Conservation (phyloP, 1,140 invertebrate species). For the Drosophila mayri region DNA sequence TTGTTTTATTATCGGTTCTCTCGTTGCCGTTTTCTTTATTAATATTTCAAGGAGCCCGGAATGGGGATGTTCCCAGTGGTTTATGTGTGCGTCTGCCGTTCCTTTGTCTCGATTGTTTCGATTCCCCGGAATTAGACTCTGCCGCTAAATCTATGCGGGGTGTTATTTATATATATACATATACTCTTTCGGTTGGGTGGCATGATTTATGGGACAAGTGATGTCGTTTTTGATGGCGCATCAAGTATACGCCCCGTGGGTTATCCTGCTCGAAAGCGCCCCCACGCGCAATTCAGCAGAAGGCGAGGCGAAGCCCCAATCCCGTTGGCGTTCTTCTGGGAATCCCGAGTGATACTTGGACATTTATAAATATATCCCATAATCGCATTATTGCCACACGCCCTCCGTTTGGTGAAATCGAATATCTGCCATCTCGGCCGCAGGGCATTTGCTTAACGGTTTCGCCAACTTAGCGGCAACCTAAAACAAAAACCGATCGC, state of each 20-base stretch:
- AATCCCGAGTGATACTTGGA: slow-evolving; percentile 31
- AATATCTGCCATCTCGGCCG: slow-evolving; percentile 49
- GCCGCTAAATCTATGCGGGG: slow-evolving; percentile 63
- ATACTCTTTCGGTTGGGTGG: slow-evolving; percentile 32
- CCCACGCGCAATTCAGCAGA: slow-evolving; percentile 12
- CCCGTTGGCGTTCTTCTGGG: slow-evolving; percentile 28
- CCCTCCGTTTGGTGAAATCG: slow-evolving; percentile 51
- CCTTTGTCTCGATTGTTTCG: slow-evolving; percentile 76
- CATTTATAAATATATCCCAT: slow-evolving; percentile 37
- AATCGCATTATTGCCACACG: slow-evolving; percentile 68
- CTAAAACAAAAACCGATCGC: slow-evolving; percentile 43
- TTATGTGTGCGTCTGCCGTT: slow-evolving; percentile 13
- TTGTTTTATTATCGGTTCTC: slow-evolving; percentile 38
- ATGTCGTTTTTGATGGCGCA: slow-evolving; percentile 44
- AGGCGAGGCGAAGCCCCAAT: not conserved
- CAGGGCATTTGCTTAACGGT: slow-evolving; percentile 52
- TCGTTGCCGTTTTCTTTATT: slow-evolving; percentile 35
- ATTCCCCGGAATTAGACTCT: slow-evolving; percentile 72
- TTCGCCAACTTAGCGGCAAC: slow-evolving; percentile 41
- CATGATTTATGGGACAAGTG: slow-evolving; percentile 66
- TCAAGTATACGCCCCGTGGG: slow-evolving; percentile 39
- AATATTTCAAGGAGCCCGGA: slow-evolving; percentile 63
- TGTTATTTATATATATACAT: slow-evolving; percentile 48
- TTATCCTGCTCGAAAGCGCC: slow-evolving; percentile 18
- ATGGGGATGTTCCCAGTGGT: slow-evolving; percentile 22